phyloP scores from a whole-genome alignment of 2,888 invertebrate species.

The Drosophila acutilabella region DNA sequence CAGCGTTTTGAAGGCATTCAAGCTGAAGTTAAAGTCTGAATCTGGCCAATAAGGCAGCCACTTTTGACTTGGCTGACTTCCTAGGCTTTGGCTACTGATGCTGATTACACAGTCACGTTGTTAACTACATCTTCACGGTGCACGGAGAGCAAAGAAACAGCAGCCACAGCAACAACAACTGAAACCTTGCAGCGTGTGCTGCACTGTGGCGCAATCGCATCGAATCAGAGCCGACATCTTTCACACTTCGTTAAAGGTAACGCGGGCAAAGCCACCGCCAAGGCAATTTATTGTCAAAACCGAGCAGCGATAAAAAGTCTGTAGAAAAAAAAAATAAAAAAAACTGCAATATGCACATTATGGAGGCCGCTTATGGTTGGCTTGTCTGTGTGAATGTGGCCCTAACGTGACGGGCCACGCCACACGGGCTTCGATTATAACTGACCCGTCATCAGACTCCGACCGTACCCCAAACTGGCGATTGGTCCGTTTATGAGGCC shows the following conservation, averaged over 20 bases:
- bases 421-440: constrained; percentile 52
- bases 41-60: constrained; percentile 38
- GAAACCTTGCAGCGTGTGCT: constrained; percentile 69
- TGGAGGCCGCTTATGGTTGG: constrained; percentile 44
- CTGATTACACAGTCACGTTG: constrained; percentile 81
- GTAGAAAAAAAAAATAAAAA: constrained; percentile 17
- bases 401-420: constrained; percentile 70
- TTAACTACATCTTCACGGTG: constrained; percentile 81
- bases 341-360: constrained; percentile 78
- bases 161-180: neutral
- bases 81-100: constrained; percentile 57
- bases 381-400: constrained; percentile 46
- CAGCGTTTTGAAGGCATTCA: constrained; percentile 1
- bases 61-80: constrained; percentile 58
- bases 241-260: constrained; percentile 79
- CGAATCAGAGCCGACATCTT: constrained; percentile 78
- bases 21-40: constrained; percentile 6
- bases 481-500: constrained; percentile 71
- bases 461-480: constrained; percentile 48
- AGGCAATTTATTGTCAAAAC: constrained; percentile 79
- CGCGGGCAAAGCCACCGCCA: constrained; percentile 65
- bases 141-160: constrained; percentile 34
- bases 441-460: constrained; percentile 65
- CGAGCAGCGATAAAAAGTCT: constrained; percentile 28
- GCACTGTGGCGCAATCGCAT: constrained; percentile 73